Evolutionary conservation across 2,113 vertebrate species (phyloP).

Genomic region (Sebastes schlegelii): DNA sequence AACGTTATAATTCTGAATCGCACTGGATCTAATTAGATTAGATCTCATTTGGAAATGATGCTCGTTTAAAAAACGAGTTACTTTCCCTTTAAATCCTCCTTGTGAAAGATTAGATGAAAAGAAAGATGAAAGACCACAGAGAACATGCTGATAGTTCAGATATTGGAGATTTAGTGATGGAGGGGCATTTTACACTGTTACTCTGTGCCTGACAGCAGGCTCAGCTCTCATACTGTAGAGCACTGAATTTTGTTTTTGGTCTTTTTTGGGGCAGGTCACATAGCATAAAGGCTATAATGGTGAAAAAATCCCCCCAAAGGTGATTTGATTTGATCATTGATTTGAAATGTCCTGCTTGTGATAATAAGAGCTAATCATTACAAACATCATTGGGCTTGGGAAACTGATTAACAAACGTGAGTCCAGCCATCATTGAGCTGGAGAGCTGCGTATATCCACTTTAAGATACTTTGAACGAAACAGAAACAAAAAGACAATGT

Average conservation of each 20-base stretch:
- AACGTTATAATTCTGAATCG: constrained; percentile 10
- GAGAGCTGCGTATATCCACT: constrained; percentile 32
- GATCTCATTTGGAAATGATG: constrained; percentile 12
- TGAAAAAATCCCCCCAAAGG: constrained; percentile 9
- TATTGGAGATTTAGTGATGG: constrained; percentile 4
- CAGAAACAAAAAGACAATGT: constrained; percentile 58
- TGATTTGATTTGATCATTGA: constrained; percentile 28
- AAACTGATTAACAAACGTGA: constrained; percentile 25
- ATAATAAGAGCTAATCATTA: constrained; percentile 38
- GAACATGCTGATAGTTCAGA: constrained; percentile 6
- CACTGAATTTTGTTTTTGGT: constrained; percentile 44
- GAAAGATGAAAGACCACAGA: constrained; percentile 33
- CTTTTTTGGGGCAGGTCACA: constrained; percentile 40
- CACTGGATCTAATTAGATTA: not conserved
- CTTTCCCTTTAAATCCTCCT: constrained; percentile 39
- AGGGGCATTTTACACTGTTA: not conserved
- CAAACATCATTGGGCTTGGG: constrained; percentile 21
- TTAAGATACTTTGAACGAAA: constrained; percentile 64
- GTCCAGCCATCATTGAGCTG: constrained; percentile 34
- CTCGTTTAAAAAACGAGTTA: not conserved
- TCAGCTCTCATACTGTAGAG: not conserved
- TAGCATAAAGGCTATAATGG: constrained; percentile 32
- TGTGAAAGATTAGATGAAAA: too few relatives aligned
- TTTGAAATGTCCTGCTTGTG: constrained; percentile 38
- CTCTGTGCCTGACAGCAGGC: constrained; percentile 3